These are phyloP conservation scores for Gobiocypris rarus DNA, from an alignment of 2,113 vertebrate genomes.

Conservation along the genomic window DNA sequence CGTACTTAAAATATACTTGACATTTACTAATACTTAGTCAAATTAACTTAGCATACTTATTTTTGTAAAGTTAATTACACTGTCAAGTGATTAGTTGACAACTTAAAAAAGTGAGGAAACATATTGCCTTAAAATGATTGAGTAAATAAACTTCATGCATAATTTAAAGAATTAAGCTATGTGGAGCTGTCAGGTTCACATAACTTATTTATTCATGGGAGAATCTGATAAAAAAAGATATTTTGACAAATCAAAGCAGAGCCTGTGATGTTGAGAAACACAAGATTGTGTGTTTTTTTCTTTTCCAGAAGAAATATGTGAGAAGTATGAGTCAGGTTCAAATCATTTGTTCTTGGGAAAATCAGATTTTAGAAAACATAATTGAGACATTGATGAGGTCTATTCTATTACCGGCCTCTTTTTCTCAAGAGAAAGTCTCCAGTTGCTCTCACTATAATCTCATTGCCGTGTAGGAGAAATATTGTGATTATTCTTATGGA, in stretches of 20 bases:
- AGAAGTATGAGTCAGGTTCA: not conserved
- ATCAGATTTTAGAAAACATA: not conserved
- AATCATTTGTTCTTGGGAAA: too few relatives aligned
- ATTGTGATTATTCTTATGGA: not conserved
- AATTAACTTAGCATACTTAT: too few relatives aligned
- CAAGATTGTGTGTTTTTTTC: constrained; percentile 41
- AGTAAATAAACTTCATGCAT: too few relatives aligned
- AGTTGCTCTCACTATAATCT: not conserved
- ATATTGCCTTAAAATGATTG: too few relatives aligned
- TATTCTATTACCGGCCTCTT: constrained; percentile 19
- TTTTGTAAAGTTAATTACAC: too few relatives aligned
- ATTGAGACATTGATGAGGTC: not conserved
- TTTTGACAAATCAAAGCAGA: not conserved
- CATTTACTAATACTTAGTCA: too few relatives aligned
- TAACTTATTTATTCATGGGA: not conserved
- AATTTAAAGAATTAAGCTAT: too few relatives aligned
- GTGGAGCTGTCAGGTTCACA: too few relatives aligned
- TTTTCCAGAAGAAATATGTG: not conserved
- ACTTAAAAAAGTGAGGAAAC: too few relatives aligned
- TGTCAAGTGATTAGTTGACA: too few relatives aligned
- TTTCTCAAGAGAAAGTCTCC: not conserved
- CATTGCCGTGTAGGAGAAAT: not conserved
- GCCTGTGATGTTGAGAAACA: not conserved
- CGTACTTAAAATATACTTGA: too few relatives aligned
- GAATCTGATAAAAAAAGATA: not conserved